Conservation (phyloP, 2,888 invertebrate species). For the Merodon equestris region DNA sequence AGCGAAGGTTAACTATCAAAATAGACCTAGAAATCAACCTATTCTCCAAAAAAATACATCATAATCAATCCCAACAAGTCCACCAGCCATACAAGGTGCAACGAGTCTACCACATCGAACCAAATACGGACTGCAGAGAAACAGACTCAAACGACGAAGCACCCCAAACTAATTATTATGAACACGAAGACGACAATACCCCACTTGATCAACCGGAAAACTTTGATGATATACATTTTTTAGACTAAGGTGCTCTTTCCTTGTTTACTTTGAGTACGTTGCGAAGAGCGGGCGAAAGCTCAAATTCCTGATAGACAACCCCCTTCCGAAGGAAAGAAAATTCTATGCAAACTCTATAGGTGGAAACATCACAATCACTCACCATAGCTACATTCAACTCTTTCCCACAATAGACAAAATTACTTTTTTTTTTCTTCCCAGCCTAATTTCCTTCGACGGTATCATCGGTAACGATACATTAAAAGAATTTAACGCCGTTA, state of each 20-base stretch:
- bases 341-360: conserved; percentile 13
- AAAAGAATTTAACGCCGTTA: conserved; percentile 23
- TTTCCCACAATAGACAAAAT: not conserved
- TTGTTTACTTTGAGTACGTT: conserved; percentile 12
- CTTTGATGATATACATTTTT: conserved; percentile 28
- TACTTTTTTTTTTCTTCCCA: conserved; percentile 8
- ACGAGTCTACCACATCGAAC: conserved; percentile 15
- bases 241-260: conserved; percentile 6
- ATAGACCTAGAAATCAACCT: conserved; percentile 25
- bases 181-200: conserved; percentile 5
- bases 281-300: conserved; percentile 10
- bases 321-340: not conserved
- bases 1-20: conserved; percentile 22
- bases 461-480: conserved; percentile 24
- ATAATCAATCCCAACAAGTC: conserved; percentile 11
- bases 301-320: not conserved
- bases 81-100: conserved; percentile 12
- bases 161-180: conserved; percentile 4
- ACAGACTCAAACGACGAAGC: conserved; percentile 4
- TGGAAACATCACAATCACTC: conserved; percentile 6
- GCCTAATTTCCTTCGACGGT: conserved; percentile 7
- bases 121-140: conserved; percentile 1
- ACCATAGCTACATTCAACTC: conserved; percentile 1
- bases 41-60: conserved; percentile 15
- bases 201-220: conserved; percentile 10